phyloP scores from a whole-genome alignment of 2,113 vertebrate genomes.

The Nematolebias whitei region DNA sequence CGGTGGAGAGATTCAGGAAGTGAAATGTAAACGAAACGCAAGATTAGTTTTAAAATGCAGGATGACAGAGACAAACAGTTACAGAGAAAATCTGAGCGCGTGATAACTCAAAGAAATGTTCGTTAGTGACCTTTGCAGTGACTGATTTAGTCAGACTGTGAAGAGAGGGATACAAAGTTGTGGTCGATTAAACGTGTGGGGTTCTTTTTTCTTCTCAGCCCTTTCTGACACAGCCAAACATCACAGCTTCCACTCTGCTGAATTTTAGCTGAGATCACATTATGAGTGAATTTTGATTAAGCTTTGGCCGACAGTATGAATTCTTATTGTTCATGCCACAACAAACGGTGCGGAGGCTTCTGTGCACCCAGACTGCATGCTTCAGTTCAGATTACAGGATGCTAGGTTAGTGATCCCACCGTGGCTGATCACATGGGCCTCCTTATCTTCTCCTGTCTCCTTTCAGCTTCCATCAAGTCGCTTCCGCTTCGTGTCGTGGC shows the following conservation, averaged over 20 bases:
- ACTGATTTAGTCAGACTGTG: no score
- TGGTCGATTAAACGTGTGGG: background rate
- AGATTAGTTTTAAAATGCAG: background rate
- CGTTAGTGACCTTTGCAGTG: background rate
- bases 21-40: no score
- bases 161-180: no score
- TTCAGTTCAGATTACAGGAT: background rate
- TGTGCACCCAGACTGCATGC: background rate
- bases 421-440: background rate
- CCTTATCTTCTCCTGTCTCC: background rate
- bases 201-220: background rate
- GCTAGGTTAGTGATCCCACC: background rate
- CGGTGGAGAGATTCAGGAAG: no score
- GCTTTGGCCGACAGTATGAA: background rate
- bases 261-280: background rate
- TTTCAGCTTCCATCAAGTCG: constrained; percentile 88
- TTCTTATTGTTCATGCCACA: no score
- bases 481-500: constrained; percentile 87
- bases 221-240: background rate
- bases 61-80: background rate
- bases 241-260: background rate
- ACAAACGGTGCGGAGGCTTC: no score
- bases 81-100: no score
- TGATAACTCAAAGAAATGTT: background rate
- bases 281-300: constrained; percentile 5